Conservation (phyloP, 2,797 vertebrate species). For the Myotis daubentonii region DNA sequence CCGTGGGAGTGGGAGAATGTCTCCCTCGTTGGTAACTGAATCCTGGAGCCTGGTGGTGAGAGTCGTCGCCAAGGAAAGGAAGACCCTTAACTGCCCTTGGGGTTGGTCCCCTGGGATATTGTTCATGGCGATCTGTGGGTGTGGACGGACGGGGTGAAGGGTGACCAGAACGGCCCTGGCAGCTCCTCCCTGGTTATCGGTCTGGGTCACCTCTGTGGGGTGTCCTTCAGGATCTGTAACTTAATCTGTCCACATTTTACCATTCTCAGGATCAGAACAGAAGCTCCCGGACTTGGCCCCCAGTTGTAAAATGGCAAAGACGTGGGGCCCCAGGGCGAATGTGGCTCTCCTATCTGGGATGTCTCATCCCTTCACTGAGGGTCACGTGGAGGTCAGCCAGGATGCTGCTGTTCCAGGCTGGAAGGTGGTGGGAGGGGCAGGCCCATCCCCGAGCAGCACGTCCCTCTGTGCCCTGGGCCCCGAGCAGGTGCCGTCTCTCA, state of each 20-base stretch:
- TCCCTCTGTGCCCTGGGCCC: rapidly evolving
- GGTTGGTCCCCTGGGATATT: no score
- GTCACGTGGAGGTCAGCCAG: background rate
- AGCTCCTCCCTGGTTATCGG: rapidly evolving
- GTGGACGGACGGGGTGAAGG: rapidly evolving
- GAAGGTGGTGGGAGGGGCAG: background rate
- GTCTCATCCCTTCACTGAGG: background rate
- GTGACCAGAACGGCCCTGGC: rapidly evolving
- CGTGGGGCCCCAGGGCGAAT: rapidly evolving
- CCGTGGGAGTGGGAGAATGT: background rate
- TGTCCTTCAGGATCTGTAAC: background rate
- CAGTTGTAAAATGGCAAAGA: background rate
- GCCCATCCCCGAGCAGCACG: rapidly evolving
- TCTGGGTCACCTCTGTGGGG: background rate
- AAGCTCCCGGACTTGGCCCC: background rate
- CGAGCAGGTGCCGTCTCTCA: rapidly evolving
- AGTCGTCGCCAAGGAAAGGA: rapidly evolving
- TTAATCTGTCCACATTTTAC: background rate
- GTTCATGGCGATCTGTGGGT: rapidly evolving
- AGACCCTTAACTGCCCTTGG: background rate
- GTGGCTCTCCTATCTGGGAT: rapidly evolving
- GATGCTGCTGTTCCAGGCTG: background rate
- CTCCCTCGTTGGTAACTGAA: no score
- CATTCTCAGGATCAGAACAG: background rate
- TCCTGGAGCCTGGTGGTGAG: no score